These are phyloP conservation scores for Corythornis cristatus DNA, from an alignment of 2,113 vertebrate species.

Conservation along the genomic window DNA sequence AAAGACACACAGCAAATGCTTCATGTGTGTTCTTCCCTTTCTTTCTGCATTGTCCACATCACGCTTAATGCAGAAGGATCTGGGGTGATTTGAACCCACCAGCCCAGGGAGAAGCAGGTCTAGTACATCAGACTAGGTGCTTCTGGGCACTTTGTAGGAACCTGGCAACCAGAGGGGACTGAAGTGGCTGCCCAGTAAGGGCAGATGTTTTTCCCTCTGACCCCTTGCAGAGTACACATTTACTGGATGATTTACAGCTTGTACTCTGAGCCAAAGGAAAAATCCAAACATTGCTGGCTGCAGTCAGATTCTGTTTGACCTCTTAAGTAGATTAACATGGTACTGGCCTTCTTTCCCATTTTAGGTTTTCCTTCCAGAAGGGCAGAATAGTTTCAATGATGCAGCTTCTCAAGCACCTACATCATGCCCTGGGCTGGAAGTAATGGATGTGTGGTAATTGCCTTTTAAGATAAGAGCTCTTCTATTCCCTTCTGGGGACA, in stretches of 20 bases:
- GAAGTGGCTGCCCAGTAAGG: conserved; percentile 21
- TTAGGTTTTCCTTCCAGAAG: conserved; percentile 28
- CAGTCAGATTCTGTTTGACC: conserved; percentile 33
- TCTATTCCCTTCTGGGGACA: background rate
- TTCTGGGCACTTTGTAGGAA: conserved; percentile 37
- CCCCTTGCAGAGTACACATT: conserved; percentile 38
- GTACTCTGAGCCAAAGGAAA: conserved; percentile 58
- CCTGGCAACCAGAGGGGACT: background rate
- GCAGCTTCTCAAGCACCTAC: background rate
- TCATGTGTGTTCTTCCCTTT: background rate
- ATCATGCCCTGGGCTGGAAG: background rate
- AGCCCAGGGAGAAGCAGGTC: background rate
- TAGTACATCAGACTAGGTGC: background rate
- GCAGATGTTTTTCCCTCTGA: conserved; percentile 50
- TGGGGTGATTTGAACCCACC: background rate
- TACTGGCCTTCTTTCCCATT: conserved; percentile 44
- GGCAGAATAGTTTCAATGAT: background rate
- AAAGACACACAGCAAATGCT: background rate
- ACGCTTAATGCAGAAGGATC: background rate
- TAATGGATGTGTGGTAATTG: background rate
- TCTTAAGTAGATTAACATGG: conserved; percentile 63
- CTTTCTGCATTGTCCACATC: background rate
- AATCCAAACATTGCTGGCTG: conserved; percentile 54
- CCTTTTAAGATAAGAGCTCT: background rate
- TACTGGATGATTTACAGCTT: conserved; percentile 41